A percentile compares a stretch with the other conserved stretches of the same genome.
phyloP scores from a whole-genome alignment of 2,888 invertebrate genomes.

The Diarsia dahlii region DNA sequence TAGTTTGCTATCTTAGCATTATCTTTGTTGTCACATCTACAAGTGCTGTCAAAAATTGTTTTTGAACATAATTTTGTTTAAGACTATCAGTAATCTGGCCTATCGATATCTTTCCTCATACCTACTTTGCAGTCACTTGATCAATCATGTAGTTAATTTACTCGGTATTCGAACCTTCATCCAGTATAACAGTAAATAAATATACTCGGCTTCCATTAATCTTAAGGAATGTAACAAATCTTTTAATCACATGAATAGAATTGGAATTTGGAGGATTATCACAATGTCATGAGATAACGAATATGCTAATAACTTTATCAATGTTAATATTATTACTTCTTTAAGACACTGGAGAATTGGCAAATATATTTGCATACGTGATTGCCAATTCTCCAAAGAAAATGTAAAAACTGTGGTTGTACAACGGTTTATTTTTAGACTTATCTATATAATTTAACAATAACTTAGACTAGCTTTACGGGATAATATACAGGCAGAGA shows the following conservation, averaged over 20 bases:
- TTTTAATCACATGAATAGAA: not conserved
- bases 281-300: not conserved
- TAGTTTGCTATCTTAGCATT: slow-evolving; percentile 1
- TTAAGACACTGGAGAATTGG: not conserved
- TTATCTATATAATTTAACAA: slow-evolving; percentile 46
- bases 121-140: slow-evolving; percentile 7
- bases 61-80: slow-evolving; percentile 16
- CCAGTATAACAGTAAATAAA: not conserved
- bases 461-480: slow-evolving; percentile 56
- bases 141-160: not conserved
- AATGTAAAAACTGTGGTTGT: slow-evolving; percentile 21
- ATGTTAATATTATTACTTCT: not conserved
- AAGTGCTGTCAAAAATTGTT: slow-evolving; percentile 27
- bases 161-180: not conserved
- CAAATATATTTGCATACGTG: not conserved
- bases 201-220: not conserved
- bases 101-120: not conserved
- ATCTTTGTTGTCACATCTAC: slow-evolving; percentile 37
- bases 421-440: slow-evolving; percentile 48
- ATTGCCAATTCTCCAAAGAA: slow-evolving; percentile 21
- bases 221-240: not conserved
- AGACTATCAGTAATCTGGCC: slow-evolving; percentile 7
- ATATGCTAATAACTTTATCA: not conserved
- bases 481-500: slow-evolving; percentile 59
- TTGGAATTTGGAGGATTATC: not conserved